Evolutionary conservation across 1,140 invertebrate genomes (phyloP).

Genomic region (Branchinecta lynchi): DNA sequence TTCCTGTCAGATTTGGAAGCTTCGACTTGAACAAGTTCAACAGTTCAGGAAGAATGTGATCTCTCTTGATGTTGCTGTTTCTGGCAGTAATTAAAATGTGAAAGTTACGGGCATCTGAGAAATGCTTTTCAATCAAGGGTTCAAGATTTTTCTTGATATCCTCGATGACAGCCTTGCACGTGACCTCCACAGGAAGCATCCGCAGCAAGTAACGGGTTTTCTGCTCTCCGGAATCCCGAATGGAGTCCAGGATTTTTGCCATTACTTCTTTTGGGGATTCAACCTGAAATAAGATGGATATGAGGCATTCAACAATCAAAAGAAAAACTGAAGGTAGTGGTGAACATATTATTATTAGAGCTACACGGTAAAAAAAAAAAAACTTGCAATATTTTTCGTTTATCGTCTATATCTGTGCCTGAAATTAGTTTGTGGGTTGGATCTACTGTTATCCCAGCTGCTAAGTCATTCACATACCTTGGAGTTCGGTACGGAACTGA

Average conservation of each 20-base stretch:
- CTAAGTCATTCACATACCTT: too few relatives aligned
- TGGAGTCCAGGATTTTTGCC: slow-evolving; percentile 51
- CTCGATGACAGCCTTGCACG: slow-evolving; percentile 56
- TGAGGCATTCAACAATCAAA: not conserved
- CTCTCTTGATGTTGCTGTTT: slow-evolving; percentile 52
- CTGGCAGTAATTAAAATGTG: slow-evolving; percentile 43
- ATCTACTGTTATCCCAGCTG: too few relatives aligned
- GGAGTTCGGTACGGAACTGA: too few relatives aligned
- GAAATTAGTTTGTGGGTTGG: too few relatives aligned
- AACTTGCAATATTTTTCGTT: too few relatives aligned
- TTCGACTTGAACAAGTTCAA: slow-evolving; percentile 48
- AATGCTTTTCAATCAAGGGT: slow-evolving; percentile 52
- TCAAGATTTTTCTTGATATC: slow-evolving; percentile 52
- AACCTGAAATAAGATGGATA: slow-evolving; percentile 31
- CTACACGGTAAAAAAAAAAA: too few relatives aligned
- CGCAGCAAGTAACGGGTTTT: slow-evolving; percentile 56
- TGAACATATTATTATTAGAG: too few relatives aligned
- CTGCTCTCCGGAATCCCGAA: slow-evolving; percentile 45
- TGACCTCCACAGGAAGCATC: slow-evolving; percentile 58
- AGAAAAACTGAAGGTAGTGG: slow-evolving; percentile 16
- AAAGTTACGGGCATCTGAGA: slow-evolving; percentile 53
- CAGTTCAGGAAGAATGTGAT: slow-evolving; percentile 49
- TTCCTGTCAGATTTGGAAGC: slow-evolving; percentile 51
- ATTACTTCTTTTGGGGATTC: slow-evolving; percentile 52
- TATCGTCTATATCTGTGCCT: too few relatives aligned